Percentiles rank a stretch among this genome's conserved stretches.
phyloP scores from a whole-genome alignment of 1,140 invertebrate species.

The Bradysia coprophila region DNA sequence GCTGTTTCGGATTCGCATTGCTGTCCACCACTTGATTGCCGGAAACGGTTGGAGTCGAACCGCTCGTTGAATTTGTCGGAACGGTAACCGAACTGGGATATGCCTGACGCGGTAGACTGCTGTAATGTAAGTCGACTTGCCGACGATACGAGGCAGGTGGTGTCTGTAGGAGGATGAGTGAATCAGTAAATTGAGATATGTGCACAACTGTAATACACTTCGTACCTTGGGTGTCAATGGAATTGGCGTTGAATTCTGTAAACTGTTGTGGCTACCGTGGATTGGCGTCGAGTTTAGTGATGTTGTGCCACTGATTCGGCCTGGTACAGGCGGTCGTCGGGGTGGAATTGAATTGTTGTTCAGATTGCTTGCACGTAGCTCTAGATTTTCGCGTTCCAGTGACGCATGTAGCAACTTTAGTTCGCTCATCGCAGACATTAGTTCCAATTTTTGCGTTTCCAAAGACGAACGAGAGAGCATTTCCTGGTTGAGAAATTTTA shows the following conservation, averaged over 20 bases:
- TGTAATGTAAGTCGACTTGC: conserved; percentile 52
- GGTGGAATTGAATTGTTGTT: conserved; percentile 2
- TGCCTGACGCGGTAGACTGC: conserved; percentile 56
- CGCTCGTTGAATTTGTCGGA: background rate
- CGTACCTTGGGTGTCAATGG: conserved; percentile 1
- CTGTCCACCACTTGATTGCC: conserved; percentile 18
- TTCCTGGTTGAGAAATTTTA: conserved; percentile 46
- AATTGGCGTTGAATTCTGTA: conserved; percentile 5
- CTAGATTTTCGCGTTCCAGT: conserved; percentile 66
- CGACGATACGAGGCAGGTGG: conserved; percentile 46
- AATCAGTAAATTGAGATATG: background rate
- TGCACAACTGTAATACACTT: background rate
- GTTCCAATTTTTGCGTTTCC: conserved; percentile 84
- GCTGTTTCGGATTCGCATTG: conserved; percentile 18
- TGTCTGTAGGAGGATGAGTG: conserved; percentile 33
- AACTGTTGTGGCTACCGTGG: conserved; percentile 3
- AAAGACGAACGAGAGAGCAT: conserved; percentile 67
- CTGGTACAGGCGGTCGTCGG: background rate
- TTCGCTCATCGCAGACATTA: conserved; percentile 78
- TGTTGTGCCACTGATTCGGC: background rate
- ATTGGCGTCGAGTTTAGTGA: background rate
- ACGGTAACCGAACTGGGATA: conserved; percentile 20
- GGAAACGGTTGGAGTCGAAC: conserved; percentile 2
- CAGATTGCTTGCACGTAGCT: conserved; percentile 33
- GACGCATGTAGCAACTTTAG: conserved; percentile 66